Evolutionary conservation across 1,140 invertebrate species (phyloP), one percentile per base, ranked within the genome.

Genomic region (Diabrotica undecimpunctata): DNA sequence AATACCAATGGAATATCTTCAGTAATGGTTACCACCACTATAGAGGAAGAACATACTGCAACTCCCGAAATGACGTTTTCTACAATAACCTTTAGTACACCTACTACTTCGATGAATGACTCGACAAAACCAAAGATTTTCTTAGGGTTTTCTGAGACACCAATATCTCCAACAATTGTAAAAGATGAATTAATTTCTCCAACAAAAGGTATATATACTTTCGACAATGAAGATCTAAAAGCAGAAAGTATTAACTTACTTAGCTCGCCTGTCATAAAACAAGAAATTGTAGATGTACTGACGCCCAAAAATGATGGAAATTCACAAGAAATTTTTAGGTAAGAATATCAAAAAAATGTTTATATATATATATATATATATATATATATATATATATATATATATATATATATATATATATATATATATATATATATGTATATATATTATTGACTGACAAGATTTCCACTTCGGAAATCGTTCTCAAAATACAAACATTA

Each of bases 41-140:
- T 60, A 54, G 68, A 66, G 54, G 71, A 79, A 64, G 74, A 77
- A 6, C 67, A 77, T 8, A 66, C 7, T 14, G n/a, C 67, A 2
- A 38, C 60, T 9, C 54, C 64, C 10, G 25, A 66, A 3, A 61
- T 66, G 56, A 59, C 36, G 12, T 11, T 39, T 11, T 10, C 57
- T 25, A 41, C 57, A 14, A 41, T 11, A 13, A 54, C 52, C 63
- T 59, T 37, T 41, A 59, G 61, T 9, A 36, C 55, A 9, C 5
- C 52, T 59, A 7, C 36, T 0, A 53, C 35, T 9, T 60, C 11
- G 12, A 36, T n/a, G 51, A 57, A 54, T 8, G 58, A 57, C 25
- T 56, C 25, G 12, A 50, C 35, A 12, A 25, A 36, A 35, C 62
- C 54, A 8, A 62, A 62, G 51, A 54, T 10, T 53, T 57, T 64